phyloP scores from a whole-genome alignment of 1,140 invertebrate species.

The Chironomus tepperi region DNA sequence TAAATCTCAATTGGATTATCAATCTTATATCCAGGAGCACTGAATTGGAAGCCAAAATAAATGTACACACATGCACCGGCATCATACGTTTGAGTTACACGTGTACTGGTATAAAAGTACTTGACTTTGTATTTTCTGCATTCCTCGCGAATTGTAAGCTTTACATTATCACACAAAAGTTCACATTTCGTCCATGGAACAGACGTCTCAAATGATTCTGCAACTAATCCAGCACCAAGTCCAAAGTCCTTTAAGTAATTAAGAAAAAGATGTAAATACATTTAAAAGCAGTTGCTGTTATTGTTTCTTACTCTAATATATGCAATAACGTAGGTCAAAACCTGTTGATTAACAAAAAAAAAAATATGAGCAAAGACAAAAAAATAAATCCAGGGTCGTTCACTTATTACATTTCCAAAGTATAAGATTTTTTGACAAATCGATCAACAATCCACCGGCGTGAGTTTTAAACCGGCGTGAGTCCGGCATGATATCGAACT shows the following conservation, averaged over 20 bases:
- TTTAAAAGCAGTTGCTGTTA: background rate
- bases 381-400: no score
- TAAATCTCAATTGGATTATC: conserved; percentile 52
- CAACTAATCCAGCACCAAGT: conserved; percentile 56
- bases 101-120: conserved; percentile 41
- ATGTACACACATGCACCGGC: conserved; percentile 68
- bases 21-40: conserved; percentile 40
- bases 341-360: background rate
- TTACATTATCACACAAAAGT: conserved; percentile 55
- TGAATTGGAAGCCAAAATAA: conserved; percentile 61
- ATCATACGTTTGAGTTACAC: conserved; percentile 70
- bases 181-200: conserved; percentile 61
- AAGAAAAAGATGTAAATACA: conserved; percentile 24
- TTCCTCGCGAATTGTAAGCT: conserved; percentile 48
- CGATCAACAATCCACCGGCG: no score
- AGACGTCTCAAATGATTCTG: conserved; percentile 69
- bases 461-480: no score
- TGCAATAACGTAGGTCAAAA: conserved; percentile 64
- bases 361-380: no score
- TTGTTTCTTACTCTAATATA: conserved; percentile 51
- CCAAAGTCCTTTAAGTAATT: conserved; percentile 51
- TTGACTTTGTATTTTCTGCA: conserved; percentile 43
- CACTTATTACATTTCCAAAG: no score
- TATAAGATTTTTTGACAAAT: no score
- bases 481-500: no score